Base-by-base conservation (phyloP, 1,140 invertebrate genomes). In the Harpegnathos saltator region DNA sequence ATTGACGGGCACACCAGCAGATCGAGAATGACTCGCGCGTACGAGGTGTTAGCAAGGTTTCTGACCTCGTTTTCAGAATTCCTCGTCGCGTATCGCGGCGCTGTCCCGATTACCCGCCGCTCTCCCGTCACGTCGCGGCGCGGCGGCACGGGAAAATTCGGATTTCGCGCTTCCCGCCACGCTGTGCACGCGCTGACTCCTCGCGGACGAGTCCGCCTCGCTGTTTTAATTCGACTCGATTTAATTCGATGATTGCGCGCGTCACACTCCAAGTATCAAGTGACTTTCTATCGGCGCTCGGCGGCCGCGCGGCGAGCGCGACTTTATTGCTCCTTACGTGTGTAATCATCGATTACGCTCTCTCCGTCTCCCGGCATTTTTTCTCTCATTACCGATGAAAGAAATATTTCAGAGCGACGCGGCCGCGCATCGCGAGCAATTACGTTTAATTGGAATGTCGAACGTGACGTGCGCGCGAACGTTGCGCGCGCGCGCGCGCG, bases 21-120 rank as follows among this genome's bases (percentile, higher is more conserved):
- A 86, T 81, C 85, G 59, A 87, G 90, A 89, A 91, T 92, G 92
- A 92, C 91, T 92, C 83, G 91, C 89, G 86, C 85, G 89, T 88
- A 91, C 86, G 87, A 82, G 74, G 82, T 84, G 85, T 87, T 87
- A 82, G 71, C 75, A 56, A 84, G 88, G 88, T 89, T 81, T 87
- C 62, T 87, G 85, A 89, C 88, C 85, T 38, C 61, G 71, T 87
- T 89, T 85, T 80, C 78, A 78, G 78, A 83, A 89, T 75, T 69
- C 74, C 44, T 52, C 19, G 44, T 58, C 22, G 82, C 9, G 17
- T 44, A 69, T 14, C 7, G 56, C 14, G n/a, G n/a, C 22, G 33
- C 44, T 15, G 29, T 80, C 14, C 68, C 11, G 52, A 48, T 69
- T 80, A 58, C 22, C 75, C 58, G 56, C n/a, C n/a, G 52, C 65